Conservation (phyloP, 2,113 vertebrate genomes). For the Chascanopsetta lugubris region DNA sequence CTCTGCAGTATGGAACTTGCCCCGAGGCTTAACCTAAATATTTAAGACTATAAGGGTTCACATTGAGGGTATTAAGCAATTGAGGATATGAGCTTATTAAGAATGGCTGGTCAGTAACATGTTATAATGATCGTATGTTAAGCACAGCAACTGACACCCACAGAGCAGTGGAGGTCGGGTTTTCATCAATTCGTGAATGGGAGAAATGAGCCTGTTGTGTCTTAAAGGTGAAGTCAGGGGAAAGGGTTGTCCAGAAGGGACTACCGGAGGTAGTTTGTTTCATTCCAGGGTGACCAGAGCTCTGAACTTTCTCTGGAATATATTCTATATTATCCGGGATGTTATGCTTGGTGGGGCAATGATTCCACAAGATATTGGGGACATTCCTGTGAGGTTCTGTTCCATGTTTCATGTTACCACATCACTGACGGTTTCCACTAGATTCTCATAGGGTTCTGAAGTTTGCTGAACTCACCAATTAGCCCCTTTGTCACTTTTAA, state of each 20-base stretch:
- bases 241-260: neutral
- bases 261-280: neutral
- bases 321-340: neutral
- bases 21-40: conserved; percentile 34
- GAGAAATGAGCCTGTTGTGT: neutral
- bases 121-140: conserved; percentile 14
- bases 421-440: no score
- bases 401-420: neutral
- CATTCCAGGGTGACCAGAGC: neutral
- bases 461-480: no score
- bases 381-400: neutral
- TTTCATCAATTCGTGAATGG: neutral
- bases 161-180: neutral
- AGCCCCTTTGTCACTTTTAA: no score
- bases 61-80: conserved; percentile 17
- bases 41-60: conserved; percentile 30
- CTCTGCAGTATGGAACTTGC: neutral
- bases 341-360: neutral
- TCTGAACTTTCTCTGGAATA: neutral
- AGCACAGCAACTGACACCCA: neutral
- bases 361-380: neutral
- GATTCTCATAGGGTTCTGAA: no score
- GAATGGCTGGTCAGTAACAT: conserved; percentile 20
- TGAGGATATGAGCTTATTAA: conserved; percentile 16
- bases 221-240: neutral